phyloP scores from a whole-genome alignment of 2,113 vertebrate species.

The Genyomyrus donnyi region DNA sequence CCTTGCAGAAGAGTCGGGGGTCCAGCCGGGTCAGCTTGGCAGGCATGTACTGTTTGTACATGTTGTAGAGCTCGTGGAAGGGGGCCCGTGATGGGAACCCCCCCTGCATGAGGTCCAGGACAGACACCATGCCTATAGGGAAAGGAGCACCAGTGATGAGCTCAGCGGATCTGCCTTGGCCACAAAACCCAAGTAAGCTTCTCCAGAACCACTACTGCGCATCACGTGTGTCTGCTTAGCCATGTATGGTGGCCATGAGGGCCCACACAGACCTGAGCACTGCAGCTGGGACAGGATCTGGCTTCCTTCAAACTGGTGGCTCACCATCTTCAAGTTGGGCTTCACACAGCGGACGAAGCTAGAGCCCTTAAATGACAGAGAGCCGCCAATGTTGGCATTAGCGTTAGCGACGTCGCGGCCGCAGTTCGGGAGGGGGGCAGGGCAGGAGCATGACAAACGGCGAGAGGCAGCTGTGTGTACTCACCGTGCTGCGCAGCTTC shows the following conservation, averaged over 20 bases:
- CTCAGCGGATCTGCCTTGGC: neutral
- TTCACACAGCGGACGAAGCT: constrained; percentile 97
- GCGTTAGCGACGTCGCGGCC: neutral
- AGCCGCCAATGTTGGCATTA: neutral
- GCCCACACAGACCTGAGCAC: constrained; percentile 76
- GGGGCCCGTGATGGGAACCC: constrained; percentile 93
- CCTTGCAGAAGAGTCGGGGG: constrained; percentile 96
- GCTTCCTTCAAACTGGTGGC: constrained; percentile 88
- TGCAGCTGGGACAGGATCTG: constrained; percentile 98
- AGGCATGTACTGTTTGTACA: constrained; percentile 97
- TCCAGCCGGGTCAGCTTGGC: constrained; percentile 84
- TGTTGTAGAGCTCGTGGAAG: constrained; percentile 98
- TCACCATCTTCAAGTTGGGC: constrained; percentile 96
- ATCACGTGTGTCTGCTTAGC: no score
- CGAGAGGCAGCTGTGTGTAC: constrained; percentile 40
- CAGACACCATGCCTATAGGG: constrained; percentile 87
- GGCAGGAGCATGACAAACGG: neutral
- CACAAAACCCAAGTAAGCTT: neutral
- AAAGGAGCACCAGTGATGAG: neutral
- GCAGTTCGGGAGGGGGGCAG: neutral
- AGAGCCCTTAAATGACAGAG: constrained; percentile 70
- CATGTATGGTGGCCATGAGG: neutral
- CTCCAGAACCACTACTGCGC: neutral
- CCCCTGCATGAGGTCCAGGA: constrained; percentile 96
- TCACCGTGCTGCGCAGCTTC: constrained; percentile 93